A percentile compares a stretch with the other conserved stretches of the same genome.
phyloP scores from a whole-genome alignment of 2,113 vertebrate genomes.

The Silurus meridionalis region DNA sequence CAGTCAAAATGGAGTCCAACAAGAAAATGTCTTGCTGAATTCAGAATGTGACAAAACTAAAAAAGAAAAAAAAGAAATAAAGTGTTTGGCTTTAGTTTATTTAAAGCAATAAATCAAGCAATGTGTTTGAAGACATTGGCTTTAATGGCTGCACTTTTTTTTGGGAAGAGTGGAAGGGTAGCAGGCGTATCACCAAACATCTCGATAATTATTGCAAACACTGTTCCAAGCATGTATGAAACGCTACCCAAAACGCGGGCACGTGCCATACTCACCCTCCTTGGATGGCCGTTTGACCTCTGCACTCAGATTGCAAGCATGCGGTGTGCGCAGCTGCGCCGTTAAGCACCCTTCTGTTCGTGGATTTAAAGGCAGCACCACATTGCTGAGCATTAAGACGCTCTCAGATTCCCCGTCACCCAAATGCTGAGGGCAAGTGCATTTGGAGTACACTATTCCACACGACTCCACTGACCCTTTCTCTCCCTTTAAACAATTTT shows the following conservation, averaged over 20 bases:
- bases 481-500: conserved; percentile 96
- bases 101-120: background rate
- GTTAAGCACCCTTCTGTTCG: conserved; percentile 98
- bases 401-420: conserved; percentile 90
- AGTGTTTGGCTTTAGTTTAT: background rate
- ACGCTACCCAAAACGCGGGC: conserved; percentile 20
- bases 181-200: conserved; percentile 10
- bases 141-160: conserved; percentile 11
- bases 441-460: conserved; percentile 98
- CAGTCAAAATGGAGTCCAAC: background rate
- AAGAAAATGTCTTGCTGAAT: background rate
- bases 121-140: background rate
- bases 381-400: conserved; percentile 92
- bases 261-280: conserved; percentile 87
- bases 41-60: background rate
- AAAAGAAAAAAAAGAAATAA: background rate
- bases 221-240: conserved; percentile 11
- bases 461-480: conserved; percentile 93
- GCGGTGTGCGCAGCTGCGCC: conserved; percentile 92
- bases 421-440: conserved; percentile 96
- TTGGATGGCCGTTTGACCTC: conserved; percentile 94
- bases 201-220: conserved; percentile 10
- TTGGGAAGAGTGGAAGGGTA: conserved; percentile 37
- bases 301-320: conserved; percentile 94
- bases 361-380: conserved; percentile 96